These are phyloP conservation scores for Orthosia gothica DNA, from an alignment of 2,888 invertebrate genomes.

Conservation along the genomic window DNA sequence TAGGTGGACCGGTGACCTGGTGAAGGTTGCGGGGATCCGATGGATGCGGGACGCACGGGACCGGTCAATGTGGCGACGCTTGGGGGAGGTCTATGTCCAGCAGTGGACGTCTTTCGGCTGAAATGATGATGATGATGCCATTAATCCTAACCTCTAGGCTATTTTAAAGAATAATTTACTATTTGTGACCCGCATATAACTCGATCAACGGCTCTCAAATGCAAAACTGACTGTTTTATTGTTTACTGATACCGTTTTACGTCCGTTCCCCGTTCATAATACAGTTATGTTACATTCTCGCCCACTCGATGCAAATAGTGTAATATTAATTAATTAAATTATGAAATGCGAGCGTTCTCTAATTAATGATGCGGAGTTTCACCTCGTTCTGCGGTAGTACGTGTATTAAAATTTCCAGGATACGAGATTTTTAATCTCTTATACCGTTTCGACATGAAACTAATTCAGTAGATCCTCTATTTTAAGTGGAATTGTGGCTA, in stretches of 20 bases:
- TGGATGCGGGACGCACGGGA: too few species aligned
- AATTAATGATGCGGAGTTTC: constrained; percentile 26
- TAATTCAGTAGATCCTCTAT: too few species aligned
- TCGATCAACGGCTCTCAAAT: constrained; percentile 9
- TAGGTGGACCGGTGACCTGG: too few species aligned
- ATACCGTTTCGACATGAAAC: not conserved
- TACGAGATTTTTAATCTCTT: not conserved
- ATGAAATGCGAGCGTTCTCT: constrained; percentile 36
- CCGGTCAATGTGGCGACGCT: too few species aligned
- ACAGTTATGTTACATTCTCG: constrained; percentile 44
- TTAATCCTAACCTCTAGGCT: not conserved
- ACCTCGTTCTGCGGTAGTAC: not conserved
- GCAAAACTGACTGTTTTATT: constrained; percentile 38
- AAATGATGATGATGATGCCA: too few species aligned
- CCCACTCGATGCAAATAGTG: constrained; percentile 34
- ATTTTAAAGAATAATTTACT: not conserved
- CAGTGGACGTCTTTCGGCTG: too few species aligned
- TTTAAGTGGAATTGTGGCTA: not conserved
- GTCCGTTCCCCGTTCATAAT: constrained; percentile 34
- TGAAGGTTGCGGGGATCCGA: too few species aligned
- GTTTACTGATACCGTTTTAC: constrained; percentile 35
- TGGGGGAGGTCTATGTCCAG: too few species aligned
- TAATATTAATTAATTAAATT: constrained; percentile 41
- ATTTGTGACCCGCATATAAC: constrained; percentile 1
- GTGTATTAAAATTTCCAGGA: not conserved